phyloP scores from a whole-genome alignment of 2,797 vertebrate species.

The Ctenosaura bakeri region DNA sequence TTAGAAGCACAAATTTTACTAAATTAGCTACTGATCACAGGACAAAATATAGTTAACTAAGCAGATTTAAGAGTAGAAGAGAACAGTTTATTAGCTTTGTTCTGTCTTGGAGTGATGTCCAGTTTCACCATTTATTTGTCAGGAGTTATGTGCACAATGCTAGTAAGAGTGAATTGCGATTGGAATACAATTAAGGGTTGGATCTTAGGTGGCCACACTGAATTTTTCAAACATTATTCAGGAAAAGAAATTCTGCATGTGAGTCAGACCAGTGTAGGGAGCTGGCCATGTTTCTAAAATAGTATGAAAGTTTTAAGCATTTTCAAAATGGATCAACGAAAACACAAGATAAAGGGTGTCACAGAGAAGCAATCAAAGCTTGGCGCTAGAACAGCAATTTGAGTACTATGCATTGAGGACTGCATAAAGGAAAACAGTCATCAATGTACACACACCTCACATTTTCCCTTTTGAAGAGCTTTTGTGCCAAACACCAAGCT shows the following conservation, averaged over 20 bases:
- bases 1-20: slow-evolving; percentile 7
- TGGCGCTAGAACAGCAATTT: slow-evolving; percentile 2
- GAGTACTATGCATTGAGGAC: neutral
- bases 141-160: neutral
- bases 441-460: neutral
- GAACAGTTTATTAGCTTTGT: neutral
- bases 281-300: neutral
- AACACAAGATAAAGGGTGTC: neutral
- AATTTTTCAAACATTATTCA: slow-evolving; percentile 30
- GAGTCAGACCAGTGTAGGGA: neutral
- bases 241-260: slow-evolving; percentile 19
- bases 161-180: slow-evolving; percentile 28
- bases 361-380: neutral
- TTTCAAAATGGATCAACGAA: neutral
- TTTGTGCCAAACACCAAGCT: neutral
- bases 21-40: neutral
- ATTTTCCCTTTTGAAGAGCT: slow-evolving; percentile 20
- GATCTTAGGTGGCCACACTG: neutral
- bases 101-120: neutral
- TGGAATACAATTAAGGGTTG: slow-evolving; percentile 21
- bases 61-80: neutral
- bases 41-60: slow-evolving; percentile 9
- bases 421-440: neutral
- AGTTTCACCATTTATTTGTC: slow-evolving; percentile 41
- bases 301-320: neutral